Conservation (phyloP, 2,113 vertebrate genomes). For the Pelvicachromis taeniatus region DNA sequence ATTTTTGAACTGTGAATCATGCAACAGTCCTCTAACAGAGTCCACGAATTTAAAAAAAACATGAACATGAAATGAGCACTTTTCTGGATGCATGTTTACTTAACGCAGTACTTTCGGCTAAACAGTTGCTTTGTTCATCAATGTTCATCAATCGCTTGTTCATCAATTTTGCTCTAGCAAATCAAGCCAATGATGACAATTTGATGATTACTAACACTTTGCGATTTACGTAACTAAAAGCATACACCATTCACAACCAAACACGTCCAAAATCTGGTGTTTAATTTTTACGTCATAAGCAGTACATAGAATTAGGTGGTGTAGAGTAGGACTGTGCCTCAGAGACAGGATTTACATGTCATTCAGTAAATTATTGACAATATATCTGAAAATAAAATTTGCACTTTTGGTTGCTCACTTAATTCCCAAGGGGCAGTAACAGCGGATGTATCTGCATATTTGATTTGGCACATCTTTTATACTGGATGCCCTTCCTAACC, state of each 20-base stretch:
- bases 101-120: neutral
- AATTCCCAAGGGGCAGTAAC: neutral
- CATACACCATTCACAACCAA: neutral
- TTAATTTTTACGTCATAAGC: neutral
- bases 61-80: neutral
- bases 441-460: neutral
- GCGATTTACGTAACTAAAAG: neutral
- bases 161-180: neutral
- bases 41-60: neutral
- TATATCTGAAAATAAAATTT: neutral
- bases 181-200: neutral
- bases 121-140: neutral
- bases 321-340: neutral
- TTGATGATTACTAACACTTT: neutral
- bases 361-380: neutral
- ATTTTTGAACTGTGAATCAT: neutral
- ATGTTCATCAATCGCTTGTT: neutral
- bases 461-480: neutral
- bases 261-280: neutral
- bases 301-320: neutral
- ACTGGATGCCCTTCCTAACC: neutral
- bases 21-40: neutral
- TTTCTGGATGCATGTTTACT: neutral
- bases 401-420: neutral
- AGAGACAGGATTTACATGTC: neutral